Conservation (phyloP, 2,113 vertebrate species). For the Eclectus roratus region DNA sequence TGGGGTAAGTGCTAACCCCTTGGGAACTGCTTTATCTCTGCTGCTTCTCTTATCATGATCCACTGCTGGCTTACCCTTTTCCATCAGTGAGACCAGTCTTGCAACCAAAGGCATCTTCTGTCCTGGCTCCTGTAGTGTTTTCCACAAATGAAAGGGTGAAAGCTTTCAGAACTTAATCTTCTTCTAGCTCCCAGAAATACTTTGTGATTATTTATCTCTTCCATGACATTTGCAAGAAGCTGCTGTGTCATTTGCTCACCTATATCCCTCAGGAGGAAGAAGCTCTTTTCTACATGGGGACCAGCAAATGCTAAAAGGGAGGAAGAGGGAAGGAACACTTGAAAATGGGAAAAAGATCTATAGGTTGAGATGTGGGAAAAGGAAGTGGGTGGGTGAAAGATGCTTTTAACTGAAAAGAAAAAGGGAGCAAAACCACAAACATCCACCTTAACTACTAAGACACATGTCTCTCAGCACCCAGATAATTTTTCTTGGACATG, state of each 20-base stretch:
- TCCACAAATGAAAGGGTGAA: neutral
- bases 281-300: neutral
- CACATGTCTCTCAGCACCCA: neutral
- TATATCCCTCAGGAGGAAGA: neutral
- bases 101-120: neutral
- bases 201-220: neutral
- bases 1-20: neutral
- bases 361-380: neutral
- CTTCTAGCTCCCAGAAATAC: neutral
- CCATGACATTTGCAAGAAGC: neutral
- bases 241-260: neutral
- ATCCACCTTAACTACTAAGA: neutral
- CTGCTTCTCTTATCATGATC: neutral
- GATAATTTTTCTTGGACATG: neutral
- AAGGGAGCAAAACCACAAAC: neutral
- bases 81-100: neutral
- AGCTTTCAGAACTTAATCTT: neutral
- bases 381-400: neutral
- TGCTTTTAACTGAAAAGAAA: neutral
- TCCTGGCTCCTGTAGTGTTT: neutral
- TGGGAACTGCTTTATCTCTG: neutral
- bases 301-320: neutral
- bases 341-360: neutral
- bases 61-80: neutral
- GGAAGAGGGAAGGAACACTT: neutral